A percentile compares a stretch with the other conserved stretches of the same genome.
Conservation (phyloP, 2,888 invertebrate genomes). For the Hydrotaea diabolus region DNA sequence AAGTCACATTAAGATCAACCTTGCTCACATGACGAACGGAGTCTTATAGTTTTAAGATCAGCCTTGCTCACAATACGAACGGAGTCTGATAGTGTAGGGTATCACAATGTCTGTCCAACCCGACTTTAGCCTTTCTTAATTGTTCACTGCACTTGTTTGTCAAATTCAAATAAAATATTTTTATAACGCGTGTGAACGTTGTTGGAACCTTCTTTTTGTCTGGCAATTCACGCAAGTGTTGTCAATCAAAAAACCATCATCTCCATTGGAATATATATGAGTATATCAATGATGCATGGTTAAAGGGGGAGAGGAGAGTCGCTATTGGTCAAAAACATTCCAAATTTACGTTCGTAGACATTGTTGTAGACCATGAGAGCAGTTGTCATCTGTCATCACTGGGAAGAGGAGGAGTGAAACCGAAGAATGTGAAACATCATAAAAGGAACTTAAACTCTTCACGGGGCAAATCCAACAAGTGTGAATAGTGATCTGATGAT, state of each 20-base stretch:
- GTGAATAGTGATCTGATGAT: conserved; percentile 34
- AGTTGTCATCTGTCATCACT: conserved; percentile 13
- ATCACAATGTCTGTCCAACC: too few species aligned
- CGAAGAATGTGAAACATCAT: conserved; percentile 31
- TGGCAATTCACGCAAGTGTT: conserved; percentile 33
- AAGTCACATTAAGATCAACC: too few species aligned
- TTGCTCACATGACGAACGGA: too few species aligned
- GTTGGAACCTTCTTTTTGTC: conserved; percentile 2
- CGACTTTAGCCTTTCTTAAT: too few species aligned
- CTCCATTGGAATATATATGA: too few species aligned
- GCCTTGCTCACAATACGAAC: too few species aligned
- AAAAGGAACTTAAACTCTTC: conserved; percentile 30
- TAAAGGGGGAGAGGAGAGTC: too few species aligned
- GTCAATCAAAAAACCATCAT: conserved; percentile 53
- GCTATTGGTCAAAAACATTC: conserved; percentile 36
- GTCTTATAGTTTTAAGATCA: too few species aligned
- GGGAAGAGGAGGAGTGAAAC: neutral
- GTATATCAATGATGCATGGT: too few species aligned
- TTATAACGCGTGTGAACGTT: conserved; percentile 10
- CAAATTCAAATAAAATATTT: conserved; percentile 54
- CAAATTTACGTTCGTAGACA: conserved; percentile 10
- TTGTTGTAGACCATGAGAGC: neutral
- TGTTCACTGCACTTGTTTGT: conserved; percentile 56
- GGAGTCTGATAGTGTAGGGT: too few species aligned
- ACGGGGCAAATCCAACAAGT: conserved; percentile 23